Conservation (phyloP, 2,888 invertebrate species). For the Rotaria sp. region DNA sequence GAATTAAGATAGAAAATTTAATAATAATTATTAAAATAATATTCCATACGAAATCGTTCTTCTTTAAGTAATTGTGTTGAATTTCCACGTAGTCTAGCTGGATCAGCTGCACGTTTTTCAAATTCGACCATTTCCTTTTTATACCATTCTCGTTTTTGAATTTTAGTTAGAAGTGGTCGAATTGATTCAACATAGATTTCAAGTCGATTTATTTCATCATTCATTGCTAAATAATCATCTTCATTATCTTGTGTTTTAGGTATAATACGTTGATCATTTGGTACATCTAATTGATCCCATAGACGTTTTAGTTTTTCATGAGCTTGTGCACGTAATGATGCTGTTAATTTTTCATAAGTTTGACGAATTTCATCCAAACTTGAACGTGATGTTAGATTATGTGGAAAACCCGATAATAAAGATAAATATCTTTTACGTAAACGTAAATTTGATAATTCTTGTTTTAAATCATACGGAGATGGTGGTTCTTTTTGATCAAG, state of each 20-base stretch:
- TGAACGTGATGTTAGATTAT: background rate
- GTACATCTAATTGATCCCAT: conserved; percentile 27
- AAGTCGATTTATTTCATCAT: conserved; percentile 3
- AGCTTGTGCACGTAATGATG: background rate
- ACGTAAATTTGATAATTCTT: background rate
- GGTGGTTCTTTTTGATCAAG: background rate
- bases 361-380: background rate
- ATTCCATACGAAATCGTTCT: conserved; percentile 7
- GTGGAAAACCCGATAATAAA: background rate
- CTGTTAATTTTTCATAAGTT: background rate
- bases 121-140: conserved; percentile 23
- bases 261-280: background rate
- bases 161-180: background rate
- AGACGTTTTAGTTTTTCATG: background rate
- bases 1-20: background rate
- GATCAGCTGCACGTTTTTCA: conserved; percentile 23
- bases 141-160: conserved; percentile 31
- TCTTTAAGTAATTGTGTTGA: conserved; percentile 19
- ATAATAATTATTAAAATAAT: background rate
- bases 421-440: background rate
- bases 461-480: background rate
- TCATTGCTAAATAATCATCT: conserved; percentile 2
- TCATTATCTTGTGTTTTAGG: background rate
- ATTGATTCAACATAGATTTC: conserved; percentile 6
- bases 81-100: background rate